Base-by-base conservation (phyloP, 2,113 vertebrate species). In the Trinectes maculatus region DNA sequence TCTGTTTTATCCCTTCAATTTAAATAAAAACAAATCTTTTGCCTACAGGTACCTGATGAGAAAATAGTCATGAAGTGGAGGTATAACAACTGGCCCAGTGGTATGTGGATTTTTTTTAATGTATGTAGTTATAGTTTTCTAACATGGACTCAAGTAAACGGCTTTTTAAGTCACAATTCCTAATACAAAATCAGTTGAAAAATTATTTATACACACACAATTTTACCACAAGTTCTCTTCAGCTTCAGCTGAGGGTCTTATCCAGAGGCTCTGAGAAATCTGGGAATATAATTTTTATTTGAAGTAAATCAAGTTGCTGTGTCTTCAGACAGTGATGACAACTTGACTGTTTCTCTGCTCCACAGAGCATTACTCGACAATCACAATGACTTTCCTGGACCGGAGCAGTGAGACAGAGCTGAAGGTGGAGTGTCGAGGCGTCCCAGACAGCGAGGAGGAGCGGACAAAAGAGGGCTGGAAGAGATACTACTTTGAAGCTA, bases 21-120 rank as follows among this genome's bases (percentile, higher is more conserved):
- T 1, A 52, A 13, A 43, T n/a, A 5, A 4, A 29, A 61, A 36
- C 18, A 12, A 11, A 0, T 69, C 4, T 44, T 15, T 46, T n/a
- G 15, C 43, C 42, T 2, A 24, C 72, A 98, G 97, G 91, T 96
- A 25, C 93, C 93, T 8, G 95, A 98, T 82, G 92, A 98, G 86
- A 95, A 96, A 37, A 96, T 99, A 74, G 85, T 93, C 1, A 98
- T 99, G 97, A 97, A 96, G 68, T 99, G 97, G 97, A 92, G 97
- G 90, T 99, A 95, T 91, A 99, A 96, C 83, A 94, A 95, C 71
- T 99, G 97, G 97, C 97, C 97, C 58, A 91, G 92, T 68, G 97
- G 97, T 99, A 93, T 67, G 94, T 87, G 6, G 0, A 4, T 19
- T 4, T 12, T 2, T 5, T 11, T 33, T 57, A n/a, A n/a, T n/a